Percentiles rank a stretch among this genome's conserved stretches.
phyloP scores from a whole-genome alignment of 1,140 invertebrate species.

The Drosophila orosa region DNA sequence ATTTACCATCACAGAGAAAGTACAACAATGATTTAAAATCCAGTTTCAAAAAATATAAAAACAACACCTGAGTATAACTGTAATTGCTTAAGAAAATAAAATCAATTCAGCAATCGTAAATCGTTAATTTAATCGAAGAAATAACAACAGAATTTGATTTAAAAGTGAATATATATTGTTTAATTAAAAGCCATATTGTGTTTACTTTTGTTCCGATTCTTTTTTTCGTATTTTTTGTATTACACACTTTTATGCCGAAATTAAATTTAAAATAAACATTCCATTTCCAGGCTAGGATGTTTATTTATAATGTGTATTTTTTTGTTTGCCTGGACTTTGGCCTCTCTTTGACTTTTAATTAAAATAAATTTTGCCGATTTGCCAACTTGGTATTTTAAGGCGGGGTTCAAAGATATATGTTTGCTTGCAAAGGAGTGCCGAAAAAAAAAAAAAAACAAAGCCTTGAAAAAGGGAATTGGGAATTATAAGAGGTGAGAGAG shows the following conservation, averaged over 20 bases:
- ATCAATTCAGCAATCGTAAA: background rate
- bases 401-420: conserved; percentile 35
- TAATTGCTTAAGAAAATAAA: background rate
- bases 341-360: conserved; percentile 1
- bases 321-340: conserved; percentile 3
- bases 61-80: background rate
- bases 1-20: background rate
- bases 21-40: background rate
- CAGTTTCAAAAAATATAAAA: background rate
- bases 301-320: background rate
- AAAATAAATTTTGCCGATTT: conserved; percentile 23
- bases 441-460: conserved; percentile 40
- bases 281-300: conserved; percentile 3
- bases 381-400: conserved; percentile 1
- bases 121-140: background rate
- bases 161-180: conserved; percentile 13
- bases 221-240: background rate
- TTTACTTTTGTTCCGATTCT: background rate
- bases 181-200: conserved; percentile 12
- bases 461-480: conserved; percentile 6
- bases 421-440: conserved; percentile 55
- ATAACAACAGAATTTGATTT: background rate
- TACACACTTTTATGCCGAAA: conserved; percentile 17
- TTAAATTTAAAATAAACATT: conserved; percentile 12
- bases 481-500: background rate